A percentile compares a stretch with the other conserved stretches of the same genome.
These are phyloP conservation scores for Cyprinodon brontotheroides DNA, from an alignment of 2,113 vertebrate genomes.

Conservation along the genomic window DNA sequence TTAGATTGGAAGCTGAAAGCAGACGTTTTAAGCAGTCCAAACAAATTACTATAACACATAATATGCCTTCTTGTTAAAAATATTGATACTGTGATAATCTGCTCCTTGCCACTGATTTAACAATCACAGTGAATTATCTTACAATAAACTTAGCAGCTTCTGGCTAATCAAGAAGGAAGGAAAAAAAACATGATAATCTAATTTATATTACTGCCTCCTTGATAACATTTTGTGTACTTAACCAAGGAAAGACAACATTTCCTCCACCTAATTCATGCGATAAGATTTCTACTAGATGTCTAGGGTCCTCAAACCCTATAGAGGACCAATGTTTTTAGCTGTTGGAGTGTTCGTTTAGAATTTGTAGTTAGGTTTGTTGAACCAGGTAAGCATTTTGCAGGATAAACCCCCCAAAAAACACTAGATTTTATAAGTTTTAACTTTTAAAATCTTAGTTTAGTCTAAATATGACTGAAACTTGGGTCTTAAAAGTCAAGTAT, in stretches of 20 bases:
- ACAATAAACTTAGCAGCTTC: no score
- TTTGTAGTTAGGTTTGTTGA: background rate
- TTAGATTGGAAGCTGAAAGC: background rate
- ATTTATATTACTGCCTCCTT: no score
- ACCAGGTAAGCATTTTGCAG: no score
- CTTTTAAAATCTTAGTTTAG: background rate
- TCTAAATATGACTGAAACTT: background rate
- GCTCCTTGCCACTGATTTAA: conserved; percentile 2
- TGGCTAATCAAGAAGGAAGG: no score
- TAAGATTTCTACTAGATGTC: background rate
- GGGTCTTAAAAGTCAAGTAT: no score
- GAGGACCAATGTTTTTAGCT: background rate
- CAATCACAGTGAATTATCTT: background rate
- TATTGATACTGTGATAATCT: background rate
- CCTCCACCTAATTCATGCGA: no score
- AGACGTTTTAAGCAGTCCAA: conserved; percentile 13
- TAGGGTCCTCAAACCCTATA: background rate
- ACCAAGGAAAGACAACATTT: no score
- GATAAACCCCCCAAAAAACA: no score
- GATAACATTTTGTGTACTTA: no score
- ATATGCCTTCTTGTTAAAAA: conserved; percentile 2
- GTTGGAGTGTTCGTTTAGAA: background rate
- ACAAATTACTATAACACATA: conserved; percentile 8
- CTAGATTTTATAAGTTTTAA: background rate
- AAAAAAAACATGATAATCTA: no score